A percentile compares a stretch with the other conserved stretches of the same genome.
These are phyloP conservation scores for Cryptotis parvus DNA, from an alignment of 2,113 vertebrate genomes.

Conservation along the genomic window DNA sequence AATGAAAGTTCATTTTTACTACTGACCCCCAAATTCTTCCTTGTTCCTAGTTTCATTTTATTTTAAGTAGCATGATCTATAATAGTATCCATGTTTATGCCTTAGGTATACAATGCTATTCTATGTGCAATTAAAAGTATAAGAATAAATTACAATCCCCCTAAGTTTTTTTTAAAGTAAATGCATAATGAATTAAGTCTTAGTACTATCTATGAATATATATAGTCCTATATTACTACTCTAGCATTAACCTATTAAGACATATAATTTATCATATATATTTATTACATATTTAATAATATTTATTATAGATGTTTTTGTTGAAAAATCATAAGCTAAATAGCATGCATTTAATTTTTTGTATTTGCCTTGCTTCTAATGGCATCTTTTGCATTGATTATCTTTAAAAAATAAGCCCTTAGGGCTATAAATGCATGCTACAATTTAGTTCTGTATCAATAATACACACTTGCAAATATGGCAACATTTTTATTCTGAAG, in stretches of 20 bases:
- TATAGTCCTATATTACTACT: background rate
- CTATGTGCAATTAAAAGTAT: too few relatives aligned
- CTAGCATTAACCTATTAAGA: background rate
- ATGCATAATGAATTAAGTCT: background rate
- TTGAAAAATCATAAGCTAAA: conserved; percentile 12
- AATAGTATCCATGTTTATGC: too few relatives aligned
- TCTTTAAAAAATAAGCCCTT: conserved; percentile 5
- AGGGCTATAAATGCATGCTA: background rate
- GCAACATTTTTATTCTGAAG: conserved; percentile 50
- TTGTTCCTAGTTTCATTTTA: background rate
- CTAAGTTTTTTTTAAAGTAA: background rate
- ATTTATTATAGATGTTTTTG: background rate
- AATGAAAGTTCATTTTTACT: background rate
- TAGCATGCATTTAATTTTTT: background rate
- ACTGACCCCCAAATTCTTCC: background rate
- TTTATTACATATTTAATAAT: background rate
- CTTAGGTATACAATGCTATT: too few relatives aligned
- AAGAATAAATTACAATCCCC: too few relatives aligned
- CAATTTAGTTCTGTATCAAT: conserved; percentile 59
- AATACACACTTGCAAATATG: conserved; percentile 39
- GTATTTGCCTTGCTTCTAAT: conserved; percentile 10
- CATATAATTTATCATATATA: too few relatives aligned
- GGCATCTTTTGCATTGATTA: conserved; percentile 30
- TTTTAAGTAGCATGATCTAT: too few relatives aligned
- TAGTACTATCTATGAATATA: background rate